These are phyloP conservation scores for Bombyx mandarina DNA, from an alignment of 1,140 invertebrate species.

Conservation along the genomic window DNA sequence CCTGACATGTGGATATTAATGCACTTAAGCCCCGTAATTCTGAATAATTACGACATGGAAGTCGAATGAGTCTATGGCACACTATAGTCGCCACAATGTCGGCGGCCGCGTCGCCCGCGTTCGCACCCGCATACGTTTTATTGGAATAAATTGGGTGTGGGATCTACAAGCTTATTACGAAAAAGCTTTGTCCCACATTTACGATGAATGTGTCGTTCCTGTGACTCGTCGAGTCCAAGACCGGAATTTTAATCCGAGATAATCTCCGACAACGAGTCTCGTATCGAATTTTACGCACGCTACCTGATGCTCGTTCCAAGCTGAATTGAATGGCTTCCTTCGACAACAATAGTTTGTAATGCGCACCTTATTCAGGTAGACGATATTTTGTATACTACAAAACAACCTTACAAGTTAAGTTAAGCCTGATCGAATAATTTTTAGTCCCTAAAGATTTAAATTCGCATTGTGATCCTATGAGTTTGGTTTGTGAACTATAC, in stretches of 20 bases:
- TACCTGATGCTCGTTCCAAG: constrained; percentile 56
- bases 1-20: constrained; percentile 29
- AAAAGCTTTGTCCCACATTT: constrained; percentile 35
- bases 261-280: constrained; percentile 37
- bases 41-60: constrained; percentile 49
- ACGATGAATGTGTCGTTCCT: constrained; percentile 20
- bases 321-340: constrained; percentile 48
- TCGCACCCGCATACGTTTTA: constrained; percentile 54
- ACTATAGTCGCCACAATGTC: constrained; percentile 19
- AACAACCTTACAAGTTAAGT: background rate
- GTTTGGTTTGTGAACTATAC: too few relatives aligned
- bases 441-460: too few relatives aligned
- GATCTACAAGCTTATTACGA: constrained; percentile 32
- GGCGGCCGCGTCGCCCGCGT: constrained; percentile 15
- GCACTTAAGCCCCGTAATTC: constrained; percentile 38
- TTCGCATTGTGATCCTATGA: too few relatives aligned
- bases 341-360: constrained; percentile 35
- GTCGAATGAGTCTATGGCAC: constrained; percentile 9
- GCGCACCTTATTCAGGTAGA: constrained; percentile 32
- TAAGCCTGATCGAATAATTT: too few relatives aligned
- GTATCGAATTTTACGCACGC: constrained; percentile 56
- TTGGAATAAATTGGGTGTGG: constrained; percentile 45
- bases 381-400: background rate
- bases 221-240: constrained; percentile 25
- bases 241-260: constrained; percentile 61